Evolutionary conservation across 1,140 invertebrate species (phyloP).

Genomic region (Cydia strobilella): DNA sequence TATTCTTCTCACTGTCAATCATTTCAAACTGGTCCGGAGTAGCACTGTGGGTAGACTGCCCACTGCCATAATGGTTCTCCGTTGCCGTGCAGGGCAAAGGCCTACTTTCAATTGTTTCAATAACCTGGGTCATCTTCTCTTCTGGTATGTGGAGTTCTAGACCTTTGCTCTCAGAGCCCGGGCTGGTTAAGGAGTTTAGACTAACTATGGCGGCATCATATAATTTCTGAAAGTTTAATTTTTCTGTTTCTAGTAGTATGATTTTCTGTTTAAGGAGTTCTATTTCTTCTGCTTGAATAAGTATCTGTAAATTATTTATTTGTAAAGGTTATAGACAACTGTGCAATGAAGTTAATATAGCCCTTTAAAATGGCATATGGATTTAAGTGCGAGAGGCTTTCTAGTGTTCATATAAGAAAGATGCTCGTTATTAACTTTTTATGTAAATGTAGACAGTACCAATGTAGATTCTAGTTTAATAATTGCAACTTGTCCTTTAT

Average conservation of each 20-base stretch:
- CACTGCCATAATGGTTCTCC: slow-evolving; percentile 78
- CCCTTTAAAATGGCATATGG: no score
- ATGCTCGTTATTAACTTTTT: no score
- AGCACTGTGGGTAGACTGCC: slow-evolving; percentile 72
- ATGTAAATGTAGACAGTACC: no score
- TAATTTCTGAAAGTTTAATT: slow-evolving; percentile 79
- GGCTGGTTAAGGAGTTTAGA: slow-evolving; percentile 75
- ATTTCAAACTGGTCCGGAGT: slow-evolving; percentile 79
- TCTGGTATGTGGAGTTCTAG: slow-evolving; percentile 63
- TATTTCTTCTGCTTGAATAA: slow-evolving; percentile 80
- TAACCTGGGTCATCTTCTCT: slow-evolving; percentile 55
- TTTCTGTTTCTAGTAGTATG: slow-evolving; percentile 80
- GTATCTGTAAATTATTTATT: slow-evolving; percentile 43
- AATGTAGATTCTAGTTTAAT: no score
- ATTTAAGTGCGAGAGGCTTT: no score
- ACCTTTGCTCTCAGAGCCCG: slow-evolving; percentile 64
- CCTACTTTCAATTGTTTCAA: slow-evolving; percentile 48
- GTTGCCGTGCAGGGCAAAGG: slow-evolving; percentile 71
- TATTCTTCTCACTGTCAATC: slow-evolving; percentile 76
- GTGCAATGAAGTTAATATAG: no score
- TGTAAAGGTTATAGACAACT: no score
- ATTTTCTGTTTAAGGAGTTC: slow-evolving; percentile 80
- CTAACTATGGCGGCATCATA: slow-evolving; percentile 78
- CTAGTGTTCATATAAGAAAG: no score
- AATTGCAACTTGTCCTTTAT: no score